Evolutionary conservation across 2,888 invertebrate species (phyloP).

Genomic region (Stenichneumon culpator): DNA sequence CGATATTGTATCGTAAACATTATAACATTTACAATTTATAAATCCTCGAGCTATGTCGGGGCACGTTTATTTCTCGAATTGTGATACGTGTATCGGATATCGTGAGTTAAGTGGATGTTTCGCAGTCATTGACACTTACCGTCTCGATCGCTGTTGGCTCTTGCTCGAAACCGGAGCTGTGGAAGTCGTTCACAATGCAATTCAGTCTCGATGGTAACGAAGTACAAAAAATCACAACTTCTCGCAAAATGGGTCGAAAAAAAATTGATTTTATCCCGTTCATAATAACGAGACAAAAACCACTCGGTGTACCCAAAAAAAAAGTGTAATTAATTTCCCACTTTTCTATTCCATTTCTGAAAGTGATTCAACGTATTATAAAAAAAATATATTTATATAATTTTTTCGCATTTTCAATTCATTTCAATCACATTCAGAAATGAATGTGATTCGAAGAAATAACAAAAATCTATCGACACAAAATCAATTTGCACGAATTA

Average conservation of each 20-base stretch:
- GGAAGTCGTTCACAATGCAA: neutral
- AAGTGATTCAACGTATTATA: neutral
- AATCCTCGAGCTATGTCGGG: conserved; percentile 29
- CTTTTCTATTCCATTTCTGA: neutral
- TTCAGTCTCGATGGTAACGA: neutral
- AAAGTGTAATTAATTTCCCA: neutral
- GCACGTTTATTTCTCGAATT: conserved; percentile 35
- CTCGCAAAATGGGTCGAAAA: neutral
- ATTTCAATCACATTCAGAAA: too few species aligned
- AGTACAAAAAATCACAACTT: neutral
- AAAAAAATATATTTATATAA: neutral
- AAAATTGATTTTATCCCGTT: neutral
- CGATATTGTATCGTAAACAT: conserved; percentile 37
- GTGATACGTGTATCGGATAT: conserved; percentile 28
- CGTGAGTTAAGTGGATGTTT: neutral
- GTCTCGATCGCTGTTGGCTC: neutral
- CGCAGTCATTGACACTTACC: conserved; percentile 10
- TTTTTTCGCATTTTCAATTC: neutral
- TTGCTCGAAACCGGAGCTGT: neutral
- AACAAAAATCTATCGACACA: neutral
- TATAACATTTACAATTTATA: conserved; percentile 61
- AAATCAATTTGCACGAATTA: neutral
- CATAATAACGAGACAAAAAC: too few species aligned
- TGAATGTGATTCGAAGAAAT: neutral
- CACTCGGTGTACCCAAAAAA: neutral